These are phyloP conservation scores for Laterallus jamaicensis DNA, from an alignment of 2,113 vertebrate genomes.

Conservation along the genomic window DNA sequence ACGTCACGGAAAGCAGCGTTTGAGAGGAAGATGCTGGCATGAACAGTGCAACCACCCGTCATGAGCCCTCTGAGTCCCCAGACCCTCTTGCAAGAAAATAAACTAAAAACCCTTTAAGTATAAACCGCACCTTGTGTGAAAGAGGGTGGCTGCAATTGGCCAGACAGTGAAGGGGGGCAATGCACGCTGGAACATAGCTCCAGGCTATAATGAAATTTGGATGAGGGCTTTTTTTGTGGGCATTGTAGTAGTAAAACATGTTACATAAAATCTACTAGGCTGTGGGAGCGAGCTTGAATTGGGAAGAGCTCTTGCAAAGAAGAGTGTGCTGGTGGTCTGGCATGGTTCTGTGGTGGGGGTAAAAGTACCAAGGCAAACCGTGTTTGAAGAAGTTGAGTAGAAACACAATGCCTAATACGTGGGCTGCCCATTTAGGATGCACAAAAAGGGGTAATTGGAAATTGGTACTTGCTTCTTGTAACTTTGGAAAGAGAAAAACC, in stretches of 20 bases:
- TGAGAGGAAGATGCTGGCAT: not conserved
- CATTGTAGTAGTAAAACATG: not conserved
- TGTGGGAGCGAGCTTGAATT: not conserved
- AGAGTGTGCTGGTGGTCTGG: conserved; percentile 14
- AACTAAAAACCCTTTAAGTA: not conserved
- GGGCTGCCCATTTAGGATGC: not conserved
- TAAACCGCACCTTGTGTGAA: not conserved
- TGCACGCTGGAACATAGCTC: not conserved
- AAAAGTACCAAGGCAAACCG: not conserved
- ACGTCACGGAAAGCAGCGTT: not conserved
- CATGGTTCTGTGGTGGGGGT: not conserved
- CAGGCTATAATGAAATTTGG: not conserved
- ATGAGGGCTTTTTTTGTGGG: not conserved
- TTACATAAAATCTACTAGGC: not conserved
- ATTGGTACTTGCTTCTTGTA: not conserved
- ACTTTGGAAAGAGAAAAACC: not conserved
- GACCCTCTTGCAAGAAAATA: not conserved
- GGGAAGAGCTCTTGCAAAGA: not conserved
- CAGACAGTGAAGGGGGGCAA: not conserved
- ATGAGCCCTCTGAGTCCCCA: not conserved
- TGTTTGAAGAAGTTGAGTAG: not conserved
- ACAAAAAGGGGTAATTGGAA: not conserved
- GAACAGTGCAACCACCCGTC: not conserved
- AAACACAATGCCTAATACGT: not conserved
- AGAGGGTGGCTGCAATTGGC: not conserved